Evolutionary conservation across 2,113 vertebrate genomes (phyloP), one percentile per base, ranked within the genome.

Genomic region (Lepus timidus): DNA sequence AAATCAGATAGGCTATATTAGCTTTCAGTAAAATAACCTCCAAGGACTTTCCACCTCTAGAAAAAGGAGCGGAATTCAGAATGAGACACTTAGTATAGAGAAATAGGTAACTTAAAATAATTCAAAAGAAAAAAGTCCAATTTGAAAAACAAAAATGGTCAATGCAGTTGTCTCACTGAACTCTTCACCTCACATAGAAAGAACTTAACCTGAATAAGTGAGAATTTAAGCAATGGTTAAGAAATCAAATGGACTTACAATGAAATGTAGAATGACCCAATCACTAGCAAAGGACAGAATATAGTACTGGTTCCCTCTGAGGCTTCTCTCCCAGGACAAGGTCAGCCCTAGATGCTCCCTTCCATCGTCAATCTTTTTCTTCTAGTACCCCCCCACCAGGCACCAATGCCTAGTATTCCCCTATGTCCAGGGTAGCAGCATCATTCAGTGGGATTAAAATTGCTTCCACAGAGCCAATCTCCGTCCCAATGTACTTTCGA

Each of bases 151-250:
- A 88, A 52, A 88, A 95, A 75, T 25, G 65, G 39, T 76, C 58
- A 25, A 96, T 93, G 39, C 22, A 88, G 16, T 85, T 95, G 51
- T 70, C 64, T 88, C 86, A 79, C 20, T 91, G 55, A 94, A 93
- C n/a, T 82, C 67, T 90, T 92, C 36, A 90, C 23, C 33, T 27
- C 62, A 73, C 62, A 11, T 27, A 76, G 29, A 67, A 61, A 82
- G 36, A 55, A 2, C 27, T 49, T 76, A 23, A 6, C n/a, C 6
- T 68, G 78, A 84, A 55, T 75, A 89, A 90, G 11, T 67, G 19
- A 76, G 23, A 82, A 73, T 31, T 33, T 88, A 78, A 82, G 11
- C 49, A 71, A n/a, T 1, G 27, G 67, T 62, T 76, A 70, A 79
- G 65, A 93, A 92, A 78, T 16, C 39, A 85, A 82, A 90, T 0